A percentile compares a stretch with the other conserved stretches of the same genome.
These are phyloP conservation scores for Danio tinwini DNA, from an alignment of 2,797 vertebrate species.

Conservation along the genomic window DNA sequence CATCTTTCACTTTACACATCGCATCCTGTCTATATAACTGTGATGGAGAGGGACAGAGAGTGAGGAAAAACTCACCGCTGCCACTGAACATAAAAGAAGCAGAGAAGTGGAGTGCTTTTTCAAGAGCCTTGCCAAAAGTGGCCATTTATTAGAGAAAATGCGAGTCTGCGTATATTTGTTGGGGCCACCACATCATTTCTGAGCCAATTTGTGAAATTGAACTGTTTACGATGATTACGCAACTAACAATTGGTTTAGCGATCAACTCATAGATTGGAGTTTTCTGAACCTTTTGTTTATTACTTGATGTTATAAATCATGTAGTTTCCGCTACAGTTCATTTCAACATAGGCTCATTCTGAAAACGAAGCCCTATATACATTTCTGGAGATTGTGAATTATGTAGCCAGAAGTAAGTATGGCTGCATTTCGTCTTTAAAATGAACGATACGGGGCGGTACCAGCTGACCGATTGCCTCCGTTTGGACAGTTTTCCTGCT, in stretches of 20 bases:
- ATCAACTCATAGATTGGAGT: not conserved
- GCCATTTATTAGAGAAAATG: conserved; percentile 4
- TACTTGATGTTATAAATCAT: not conserved
- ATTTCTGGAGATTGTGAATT: no score
- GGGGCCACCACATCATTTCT: not conserved
- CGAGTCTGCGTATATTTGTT: not conserved
- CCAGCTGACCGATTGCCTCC: no score
- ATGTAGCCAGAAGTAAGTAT: no score
- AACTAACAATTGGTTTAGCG: not conserved
- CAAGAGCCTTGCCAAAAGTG: conserved; percentile 25
- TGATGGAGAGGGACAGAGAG: conserved; percentile 26
- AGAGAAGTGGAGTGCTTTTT: conserved; percentile 28
- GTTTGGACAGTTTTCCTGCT: no score
- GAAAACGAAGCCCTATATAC: no score
- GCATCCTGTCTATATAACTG: conserved; percentile 14
- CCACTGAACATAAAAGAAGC: conserved; percentile 17
- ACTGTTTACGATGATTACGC: no score
- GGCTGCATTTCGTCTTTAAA: no score
- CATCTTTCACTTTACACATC: conserved; percentile 25
- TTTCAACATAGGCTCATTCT: not conserved
- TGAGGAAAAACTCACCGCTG: conserved; percentile 4
- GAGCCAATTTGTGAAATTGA: not conserved
- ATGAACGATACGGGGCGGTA: no score
- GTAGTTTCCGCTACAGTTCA: not conserved
- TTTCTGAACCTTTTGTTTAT: not conserved